Base-by-base conservation (phyloP, 2,888 invertebrate species). In the Theretra japonica region DNA sequence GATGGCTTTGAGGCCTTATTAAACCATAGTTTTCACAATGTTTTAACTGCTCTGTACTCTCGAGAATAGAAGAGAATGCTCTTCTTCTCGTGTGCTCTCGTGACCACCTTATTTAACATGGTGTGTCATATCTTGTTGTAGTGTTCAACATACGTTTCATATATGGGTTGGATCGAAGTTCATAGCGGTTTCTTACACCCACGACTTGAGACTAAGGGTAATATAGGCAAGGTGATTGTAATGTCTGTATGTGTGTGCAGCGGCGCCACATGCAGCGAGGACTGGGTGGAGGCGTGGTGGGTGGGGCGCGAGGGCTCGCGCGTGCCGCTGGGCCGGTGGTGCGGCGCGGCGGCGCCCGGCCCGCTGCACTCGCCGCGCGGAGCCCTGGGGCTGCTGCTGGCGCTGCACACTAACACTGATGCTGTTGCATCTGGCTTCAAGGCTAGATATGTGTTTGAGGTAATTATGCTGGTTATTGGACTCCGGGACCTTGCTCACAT, bases 391-490 rank as follows among this genome's bases (percentile, higher is more conserved):
- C 96, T 99, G 79, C 97, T 98, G 86, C 96, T 99, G 73, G 96
- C 98, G 72, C 96, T 99, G 82, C 97, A 98, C 87, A 98, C 99
- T 50, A 97, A 99, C 89, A 95, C 96, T 41, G 97, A 97, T 79
- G 97, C 96, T 73, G 98, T 99, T 69, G 98, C 97, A 79, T 98
- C 98, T 82, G 99, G 99, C 33, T 99, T 99, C 92, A 98, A 98
- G 89, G 99, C 99, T 19, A 96, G 97, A 82, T 99, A 99, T 90
- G 97, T 98, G 82, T 99, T 99, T 90, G 97, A 99, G 94, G 95
- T 95, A 62, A 28, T 28, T 28, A 2, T 28, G 28, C 28, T 28
- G 28, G 28, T 28, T 28, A 5, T 2, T 28, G 28, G 28, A 28
- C 5, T 28, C 5, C n/a, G n/a, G n/a, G n/a, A n/a, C n/a, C n/a